Evolutionary conservation across 2,888 invertebrate species (phyloP), one percentile per base, ranked within the genome.

Genomic region (Ochropleura leucogaster): DNA sequence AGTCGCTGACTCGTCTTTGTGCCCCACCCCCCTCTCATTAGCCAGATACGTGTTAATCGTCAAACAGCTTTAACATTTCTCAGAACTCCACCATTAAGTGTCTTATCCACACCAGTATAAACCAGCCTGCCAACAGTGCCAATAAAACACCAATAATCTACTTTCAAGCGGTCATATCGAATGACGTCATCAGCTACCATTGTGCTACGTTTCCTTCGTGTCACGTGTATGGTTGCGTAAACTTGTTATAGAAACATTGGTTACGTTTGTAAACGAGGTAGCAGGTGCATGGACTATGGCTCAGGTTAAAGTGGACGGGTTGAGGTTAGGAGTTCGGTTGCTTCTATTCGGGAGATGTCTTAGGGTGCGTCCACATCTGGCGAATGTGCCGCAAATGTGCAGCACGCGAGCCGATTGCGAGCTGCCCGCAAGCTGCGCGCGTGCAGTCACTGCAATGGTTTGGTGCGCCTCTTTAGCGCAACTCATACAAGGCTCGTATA

Each of bases 151-250:
- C 85, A 75, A 80, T 80, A 80, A 75, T 66, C 71, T 84, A 84
- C 76, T 75, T 82, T 68, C 67, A 76, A 84, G 75, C 81, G 72
- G 69, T 80, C 73, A 63, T 84, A 59, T 83, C 62, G 62, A 53
- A n/a, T 84, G 77, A 85, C 85, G 85, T 86, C 85, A 85, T 9
- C 20, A 51, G 57, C 55, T 68, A 60, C 79, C 79, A 86, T 85
- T 86, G 84, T 86, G 77, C 53, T 77, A 65, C 49, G 64, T 83
- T 83, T 83, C 77, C 72, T 82, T n/a, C 64, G 68, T 84, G 75
- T 86, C 86, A 85, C 86, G 85, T 79, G 84, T 67, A 55, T 40
- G 64, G 63, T 86, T 85, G 79, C 85, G 77, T 79, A 86, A 85
- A 74, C 62, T 73, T 72, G 75, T 77, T 79, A 84, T 79, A 79